Conservation (phyloP, 2,797 vertebrate genomes). For the Danio choprae region DNA sequence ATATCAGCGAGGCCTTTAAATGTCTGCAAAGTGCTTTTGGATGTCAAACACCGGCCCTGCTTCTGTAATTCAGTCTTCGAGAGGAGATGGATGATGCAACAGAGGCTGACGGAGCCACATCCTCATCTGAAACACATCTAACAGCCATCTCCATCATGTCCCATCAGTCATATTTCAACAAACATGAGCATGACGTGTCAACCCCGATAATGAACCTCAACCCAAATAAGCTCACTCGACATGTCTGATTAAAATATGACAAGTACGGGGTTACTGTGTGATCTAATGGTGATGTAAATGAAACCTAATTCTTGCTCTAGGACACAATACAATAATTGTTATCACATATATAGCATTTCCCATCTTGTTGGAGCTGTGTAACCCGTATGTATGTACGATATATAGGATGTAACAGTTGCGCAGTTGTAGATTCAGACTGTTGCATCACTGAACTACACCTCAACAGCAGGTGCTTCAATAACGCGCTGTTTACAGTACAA, state of each 20-base stretch:
- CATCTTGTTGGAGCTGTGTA: background rate
- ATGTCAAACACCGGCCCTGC: slow-evolving; percentile 9
- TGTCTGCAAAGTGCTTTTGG: slow-evolving; percentile 14
- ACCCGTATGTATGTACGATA: slow-evolving; percentile 26
- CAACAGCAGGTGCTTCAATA: background rate
- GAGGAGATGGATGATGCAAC: slow-evolving; percentile 37
- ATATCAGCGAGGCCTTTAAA: background rate
- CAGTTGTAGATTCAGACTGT: slow-evolving; percentile 65
- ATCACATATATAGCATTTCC: background rate
- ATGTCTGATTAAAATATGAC: background rate
- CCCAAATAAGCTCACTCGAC: background rate
- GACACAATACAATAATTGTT: background rate
- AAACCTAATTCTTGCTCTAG: background rate
- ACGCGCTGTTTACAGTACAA: background rate
- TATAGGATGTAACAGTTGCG: slow-evolving; percentile 68
- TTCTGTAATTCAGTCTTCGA: slow-evolving; percentile 1
- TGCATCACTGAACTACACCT: slow-evolving; percentile 6
- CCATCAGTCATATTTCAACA: slow-evolving; percentile 8
- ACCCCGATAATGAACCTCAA: slow-evolving; percentile 6
- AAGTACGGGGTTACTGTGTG: background rate
- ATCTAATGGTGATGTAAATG: background rate
- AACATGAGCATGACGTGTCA: background rate
- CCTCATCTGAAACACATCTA: slow-evolving; percentile 7
- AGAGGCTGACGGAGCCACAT: slow-evolving; percentile 13
- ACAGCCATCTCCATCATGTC: background rate